These are phyloP conservation scores for Oligia strigilis DNA, from an alignment of 2,888 invertebrate species.

Conservation along the genomic window DNA sequence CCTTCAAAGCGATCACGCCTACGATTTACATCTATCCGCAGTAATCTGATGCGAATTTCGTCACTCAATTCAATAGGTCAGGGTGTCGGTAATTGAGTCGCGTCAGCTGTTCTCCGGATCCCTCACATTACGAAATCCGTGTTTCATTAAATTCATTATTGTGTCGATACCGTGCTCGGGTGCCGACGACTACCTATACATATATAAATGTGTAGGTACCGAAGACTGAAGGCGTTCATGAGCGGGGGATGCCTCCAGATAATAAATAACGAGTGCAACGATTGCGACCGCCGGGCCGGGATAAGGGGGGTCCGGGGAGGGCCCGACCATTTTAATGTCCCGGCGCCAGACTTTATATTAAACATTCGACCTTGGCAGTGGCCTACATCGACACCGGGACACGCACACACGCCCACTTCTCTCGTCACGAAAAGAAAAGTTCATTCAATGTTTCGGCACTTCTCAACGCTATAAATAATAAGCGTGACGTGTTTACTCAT, in stretches of 20 bases:
- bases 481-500: slow-evolving; percentile 83
- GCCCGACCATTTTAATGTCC: slow-evolving; percentile 90
- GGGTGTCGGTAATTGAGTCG: slow-evolving; percentile 75
- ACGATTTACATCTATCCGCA: slow-evolving; percentile 68
- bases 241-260: slow-evolving; percentile 86
- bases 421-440: slow-evolving; percentile 89
- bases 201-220: slow-evolving; percentile 65
- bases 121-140: slow-evolving; percentile 68
- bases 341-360: slow-evolving; percentile 91
- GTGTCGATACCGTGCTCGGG: slow-evolving; percentile 60
- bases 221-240: slow-evolving; percentile 77
- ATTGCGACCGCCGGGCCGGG: slow-evolving; percentile 87
- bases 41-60: slow-evolving; percentile 75
- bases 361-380: slow-evolving; percentile 91
- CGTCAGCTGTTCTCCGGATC: slow-evolving; percentile 74
- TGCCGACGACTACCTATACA: slow-evolving; percentile 56
- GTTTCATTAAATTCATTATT: slow-evolving; percentile 67
- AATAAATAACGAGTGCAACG: slow-evolving; percentile 91
- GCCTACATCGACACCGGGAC: slow-evolving; percentile 90
- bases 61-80: slow-evolving; percentile 80
- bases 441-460: slow-evolving; percentile 87
- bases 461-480: slow-evolving; percentile 86
- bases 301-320: slow-evolving; percentile 86
- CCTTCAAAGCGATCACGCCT: slow-evolving; percentile 70
- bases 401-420: slow-evolving; percentile 88